phyloP scores from a whole-genome alignment of 2,888 invertebrate species.

The Pyrocoelia pectoralis region DNA sequence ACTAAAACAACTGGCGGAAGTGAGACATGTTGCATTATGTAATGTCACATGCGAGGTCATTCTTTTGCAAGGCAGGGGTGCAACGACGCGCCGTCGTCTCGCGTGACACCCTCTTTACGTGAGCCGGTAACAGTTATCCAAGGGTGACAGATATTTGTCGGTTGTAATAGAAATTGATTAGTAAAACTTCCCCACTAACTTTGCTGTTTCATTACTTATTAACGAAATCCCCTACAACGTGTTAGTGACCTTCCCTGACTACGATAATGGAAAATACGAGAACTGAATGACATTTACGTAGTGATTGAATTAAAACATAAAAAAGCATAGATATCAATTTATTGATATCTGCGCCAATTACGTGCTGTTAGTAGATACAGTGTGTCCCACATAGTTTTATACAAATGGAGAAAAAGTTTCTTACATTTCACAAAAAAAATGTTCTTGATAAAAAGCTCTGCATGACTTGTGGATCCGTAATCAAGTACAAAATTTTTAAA shows the following conservation, averaged over 20 bases:
- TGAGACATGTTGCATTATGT: constrained; percentile 44
- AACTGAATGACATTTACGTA: background rate
- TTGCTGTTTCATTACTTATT: constrained; percentile 26
- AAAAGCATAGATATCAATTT: too few species aligned
- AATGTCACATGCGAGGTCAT: constrained; percentile 42
- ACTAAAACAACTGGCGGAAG: constrained; percentile 44
- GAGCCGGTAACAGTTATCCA: constrained; percentile 31
- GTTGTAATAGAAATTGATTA: constrained; percentile 44
- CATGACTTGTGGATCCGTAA: too few species aligned
- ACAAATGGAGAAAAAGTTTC: too few species aligned
- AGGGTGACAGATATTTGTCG: constrained; percentile 42
- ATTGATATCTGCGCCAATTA: too few species aligned
- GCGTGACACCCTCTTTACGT: constrained; percentile 35
- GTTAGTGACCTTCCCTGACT: constrained; percentile 4
- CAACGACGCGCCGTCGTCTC: constrained; percentile 34
- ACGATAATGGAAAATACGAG: background rate
- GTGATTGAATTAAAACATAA: background rate
- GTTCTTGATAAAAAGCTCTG: too few species aligned
- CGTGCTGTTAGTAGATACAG: too few species aligned
- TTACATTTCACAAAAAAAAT: too few species aligned
- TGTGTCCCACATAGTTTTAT: too few species aligned
- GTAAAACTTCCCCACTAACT: constrained; percentile 23
- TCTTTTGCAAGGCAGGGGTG: constrained; percentile 36
- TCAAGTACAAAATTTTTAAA: too few species aligned
- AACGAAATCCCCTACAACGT: constrained; percentile 14